phyloP scores from a whole-genome alignment of 2,888 invertebrate species.

The Archaeoteleia sp. region DNA sequence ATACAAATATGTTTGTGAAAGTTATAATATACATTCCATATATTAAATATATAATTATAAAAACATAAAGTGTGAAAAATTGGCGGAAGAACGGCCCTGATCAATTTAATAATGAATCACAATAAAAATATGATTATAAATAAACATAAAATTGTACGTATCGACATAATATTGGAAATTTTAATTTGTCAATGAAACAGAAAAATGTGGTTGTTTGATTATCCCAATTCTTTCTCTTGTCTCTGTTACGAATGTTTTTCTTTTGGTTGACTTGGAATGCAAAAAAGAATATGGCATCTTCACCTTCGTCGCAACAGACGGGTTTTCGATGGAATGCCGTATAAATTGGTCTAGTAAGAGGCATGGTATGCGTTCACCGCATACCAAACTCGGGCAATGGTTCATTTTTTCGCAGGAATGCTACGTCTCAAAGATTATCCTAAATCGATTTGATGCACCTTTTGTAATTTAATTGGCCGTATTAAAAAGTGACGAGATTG shows the following conservation, averaged over 20 bases:
- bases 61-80: too few species aligned
- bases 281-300: conserved; percentile 14
- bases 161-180: too few species aligned
- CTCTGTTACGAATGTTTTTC: not conserved
- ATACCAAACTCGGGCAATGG: conserved; percentile 56
- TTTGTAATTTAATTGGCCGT: not conserved
- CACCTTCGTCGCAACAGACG: conserved; percentile 19
- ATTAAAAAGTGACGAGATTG: too few species aligned
- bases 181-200: too few species aligned
- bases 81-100: too few species aligned
- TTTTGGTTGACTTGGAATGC: conserved; percentile 15
- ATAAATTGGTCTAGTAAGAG: conserved; percentile 61
- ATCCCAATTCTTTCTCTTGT: not conserved
- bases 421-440: conserved; percentile 1
- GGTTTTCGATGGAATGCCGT: conserved; percentile 61
- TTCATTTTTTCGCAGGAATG: conserved; percentile 54
- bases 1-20: too few species aligned
- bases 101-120: too few species aligned
- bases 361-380: conserved; percentile 61
- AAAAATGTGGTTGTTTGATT: not conserved
- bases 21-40: too few species aligned
- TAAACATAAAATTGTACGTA: too few species aligned
- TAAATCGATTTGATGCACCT: not conserved
- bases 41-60: too few species aligned
- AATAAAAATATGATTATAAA: too few species aligned